These are phyloP conservation scores for Catharus minimus DNA, from an alignment of 2,113 vertebrate species.

Conservation along the genomic window DNA sequence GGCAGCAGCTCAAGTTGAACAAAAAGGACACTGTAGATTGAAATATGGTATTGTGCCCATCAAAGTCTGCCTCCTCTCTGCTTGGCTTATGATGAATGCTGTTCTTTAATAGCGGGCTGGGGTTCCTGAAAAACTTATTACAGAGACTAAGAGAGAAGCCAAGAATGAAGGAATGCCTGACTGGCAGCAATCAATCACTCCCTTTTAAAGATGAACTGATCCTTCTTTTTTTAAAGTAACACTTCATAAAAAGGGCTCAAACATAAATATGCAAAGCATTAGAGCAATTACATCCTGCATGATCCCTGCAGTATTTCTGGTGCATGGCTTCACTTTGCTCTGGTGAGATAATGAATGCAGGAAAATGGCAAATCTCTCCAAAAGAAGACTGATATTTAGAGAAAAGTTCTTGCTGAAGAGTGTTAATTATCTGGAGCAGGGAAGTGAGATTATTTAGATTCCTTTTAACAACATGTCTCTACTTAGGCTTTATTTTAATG, in stretches of 20 bases:
- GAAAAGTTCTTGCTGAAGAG: slow-evolving; percentile 61
- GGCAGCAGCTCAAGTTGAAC: slow-evolving; percentile 77
- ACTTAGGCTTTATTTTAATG: not conserved
- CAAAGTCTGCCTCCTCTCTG: slow-evolving; percentile 82
- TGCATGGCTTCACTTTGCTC: slow-evolving; percentile 41
- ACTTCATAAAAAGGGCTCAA: slow-evolving; percentile 73
- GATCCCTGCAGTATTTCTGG: slow-evolving; percentile 55
- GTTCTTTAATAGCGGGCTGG: slow-evolving; percentile 88
- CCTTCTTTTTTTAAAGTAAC: slow-evolving; percentile 75
- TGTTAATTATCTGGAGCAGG: slow-evolving; percentile 66
- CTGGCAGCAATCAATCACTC: slow-evolving; percentile 94
- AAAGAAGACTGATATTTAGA: slow-evolving; percentile 68
- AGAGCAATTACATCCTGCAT: slow-evolving; percentile 59
- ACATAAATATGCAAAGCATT: slow-evolving; percentile 74
- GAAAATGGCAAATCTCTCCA: slow-evolving; percentile 68
- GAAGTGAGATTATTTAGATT: slow-evolving; percentile 63
- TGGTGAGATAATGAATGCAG: slow-evolving; percentile 65
- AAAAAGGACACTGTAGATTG: slow-evolving; percentile 90
- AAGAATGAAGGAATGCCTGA: slow-evolving; percentile 85
- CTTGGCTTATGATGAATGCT: slow-evolving; percentile 90
- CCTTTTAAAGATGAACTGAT: slow-evolving; percentile 78
- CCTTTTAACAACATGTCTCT: slow-evolving; percentile 49
- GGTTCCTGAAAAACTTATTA: slow-evolving; percentile 88
- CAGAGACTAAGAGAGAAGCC: slow-evolving; percentile 79
- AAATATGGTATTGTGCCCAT: slow-evolving; percentile 87